These are phyloP conservation scores for Garrulus glandarius DNA, from an alignment of 2,797 vertebrate genomes.

Conservation along the genomic window DNA sequence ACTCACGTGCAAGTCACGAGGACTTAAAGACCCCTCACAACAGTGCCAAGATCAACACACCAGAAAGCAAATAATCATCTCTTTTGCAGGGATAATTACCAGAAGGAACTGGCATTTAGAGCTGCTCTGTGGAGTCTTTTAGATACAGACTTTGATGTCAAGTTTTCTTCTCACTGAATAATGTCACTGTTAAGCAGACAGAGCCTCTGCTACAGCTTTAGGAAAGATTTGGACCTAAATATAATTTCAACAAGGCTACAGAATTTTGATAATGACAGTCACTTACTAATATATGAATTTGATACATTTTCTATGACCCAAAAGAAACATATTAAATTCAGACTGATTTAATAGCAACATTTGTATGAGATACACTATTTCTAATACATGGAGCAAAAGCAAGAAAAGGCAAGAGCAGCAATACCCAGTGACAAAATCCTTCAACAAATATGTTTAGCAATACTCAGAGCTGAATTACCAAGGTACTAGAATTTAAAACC, in stretches of 20 bases:
- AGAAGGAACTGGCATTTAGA: not conserved
- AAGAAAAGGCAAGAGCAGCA: not conserved
- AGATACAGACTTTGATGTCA: not conserved
- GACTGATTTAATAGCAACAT: not conserved
- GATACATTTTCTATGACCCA: not conserved
- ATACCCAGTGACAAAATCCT: not conserved
- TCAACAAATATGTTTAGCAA: not conserved
- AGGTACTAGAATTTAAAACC: not conserved
- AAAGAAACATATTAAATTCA: not conserved
- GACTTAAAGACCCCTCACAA: not conserved
- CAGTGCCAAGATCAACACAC: not conserved
- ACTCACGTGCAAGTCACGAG: accelerated
- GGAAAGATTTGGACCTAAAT: not conserved
- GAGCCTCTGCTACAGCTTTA: not conserved
- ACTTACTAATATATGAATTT: not conserved
- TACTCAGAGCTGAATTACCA: not conserved
- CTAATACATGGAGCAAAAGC: accelerated
- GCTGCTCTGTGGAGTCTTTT: not conserved
- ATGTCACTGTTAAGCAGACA: not conserved
- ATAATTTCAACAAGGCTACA: not conserved
- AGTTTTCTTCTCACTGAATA: not conserved
- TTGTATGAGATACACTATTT: not conserved
- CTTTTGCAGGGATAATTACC: not conserved
- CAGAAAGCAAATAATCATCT: not conserved
- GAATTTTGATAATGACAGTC: not conserved